phyloP scores from a whole-genome alignment of 2,888 invertebrate genomes.

The Gnatocerus cornutus region DNA sequence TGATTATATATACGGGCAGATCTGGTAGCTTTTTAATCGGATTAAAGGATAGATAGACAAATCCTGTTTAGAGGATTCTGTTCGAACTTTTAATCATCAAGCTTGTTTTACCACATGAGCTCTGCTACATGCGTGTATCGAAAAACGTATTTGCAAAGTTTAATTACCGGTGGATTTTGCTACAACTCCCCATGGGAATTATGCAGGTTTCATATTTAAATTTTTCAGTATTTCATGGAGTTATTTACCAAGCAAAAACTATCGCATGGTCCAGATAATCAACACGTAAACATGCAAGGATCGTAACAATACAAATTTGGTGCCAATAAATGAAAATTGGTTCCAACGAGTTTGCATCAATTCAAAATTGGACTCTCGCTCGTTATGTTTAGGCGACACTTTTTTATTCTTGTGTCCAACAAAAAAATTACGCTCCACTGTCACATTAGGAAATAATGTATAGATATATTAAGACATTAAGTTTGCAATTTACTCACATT shows the following conservation, averaged over 20 bases:
- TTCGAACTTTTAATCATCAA: conserved; percentile 53
- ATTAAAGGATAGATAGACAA: conserved; percentile 52
- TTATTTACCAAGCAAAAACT: conserved; percentile 10
- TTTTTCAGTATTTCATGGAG: conserved; percentile 17
- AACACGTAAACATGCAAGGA: conserved; percentile 9
- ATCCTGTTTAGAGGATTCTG: conserved; percentile 53
- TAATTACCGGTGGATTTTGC: conserved; percentile 48
- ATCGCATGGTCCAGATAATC: conserved; percentile 10
- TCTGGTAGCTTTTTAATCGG: conserved; percentile 54
- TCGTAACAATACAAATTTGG: conserved; percentile 8
- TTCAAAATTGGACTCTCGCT: too few species aligned
- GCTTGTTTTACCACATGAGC: conserved; percentile 48
- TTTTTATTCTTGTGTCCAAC: neutral
- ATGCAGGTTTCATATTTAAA: conserved; percentile 33
- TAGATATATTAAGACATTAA: conserved; percentile 19
- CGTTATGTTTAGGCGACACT: too few species aligned
- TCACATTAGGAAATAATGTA: neutral
- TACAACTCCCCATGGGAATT: conserved; percentile 26
- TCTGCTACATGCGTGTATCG: conserved; percentile 43
- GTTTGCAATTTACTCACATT: conserved; percentile 20
- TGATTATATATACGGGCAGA: conserved; percentile 52
- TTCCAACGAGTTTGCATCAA: neutral
- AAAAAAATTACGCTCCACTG: neutral
- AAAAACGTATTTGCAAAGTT: conserved; percentile 49
- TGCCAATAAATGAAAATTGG: conserved; percentile 9